Base-by-base conservation (phyloP, 2,113 vertebrate species). In the Oceanites oceanicus region DNA sequence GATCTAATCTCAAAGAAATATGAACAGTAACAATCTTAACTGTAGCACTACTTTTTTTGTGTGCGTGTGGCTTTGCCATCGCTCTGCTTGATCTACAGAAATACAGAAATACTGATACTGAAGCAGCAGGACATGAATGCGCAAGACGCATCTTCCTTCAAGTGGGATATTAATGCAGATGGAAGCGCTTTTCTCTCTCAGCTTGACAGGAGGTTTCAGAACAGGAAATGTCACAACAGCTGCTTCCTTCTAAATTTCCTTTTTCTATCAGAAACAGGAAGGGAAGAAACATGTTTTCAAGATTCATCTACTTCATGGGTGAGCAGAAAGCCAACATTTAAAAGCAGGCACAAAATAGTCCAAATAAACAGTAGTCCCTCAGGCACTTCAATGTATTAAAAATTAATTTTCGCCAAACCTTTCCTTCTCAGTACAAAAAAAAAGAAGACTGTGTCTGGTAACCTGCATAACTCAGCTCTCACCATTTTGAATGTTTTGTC, bases 391-490 rank as follows among this genome's bases (percentile, higher is more conserved):
- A 77, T 49, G 32, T 79, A 59, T 76, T 80, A 84, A 91, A 96
- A 97, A 86, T 29, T 34, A 87, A 11, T 52, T 63, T 62, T 76
- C 4, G 1, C 25, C 44, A 73, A 58, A 38, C 6, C 52, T 74
- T 70, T 70, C 40, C 15, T 71, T 71, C 52, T 73, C 81, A 78
- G 67, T 78, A 87, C 74, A 93, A 82, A 47, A 23, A 23, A 68
- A 62, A 77, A 72, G 29, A 22, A 73, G 79, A 90, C 66, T 21
- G 3, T 65, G 49, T 76, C 87, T 74, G 58, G 91, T 94, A 97
- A 95, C 77, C 56, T 96, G 74, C 55, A 93, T 96, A 92, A 88
- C 52, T 73, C 65, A 88, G 77, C 53, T 45, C 71, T 78, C 81
- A 66, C 58, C 52, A 86, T 67, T 95, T 95, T 61, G 73, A 90